phyloP scores from a whole-genome alignment of 2,113 vertebrate species.

The Macrotis lagotis region DNA sequence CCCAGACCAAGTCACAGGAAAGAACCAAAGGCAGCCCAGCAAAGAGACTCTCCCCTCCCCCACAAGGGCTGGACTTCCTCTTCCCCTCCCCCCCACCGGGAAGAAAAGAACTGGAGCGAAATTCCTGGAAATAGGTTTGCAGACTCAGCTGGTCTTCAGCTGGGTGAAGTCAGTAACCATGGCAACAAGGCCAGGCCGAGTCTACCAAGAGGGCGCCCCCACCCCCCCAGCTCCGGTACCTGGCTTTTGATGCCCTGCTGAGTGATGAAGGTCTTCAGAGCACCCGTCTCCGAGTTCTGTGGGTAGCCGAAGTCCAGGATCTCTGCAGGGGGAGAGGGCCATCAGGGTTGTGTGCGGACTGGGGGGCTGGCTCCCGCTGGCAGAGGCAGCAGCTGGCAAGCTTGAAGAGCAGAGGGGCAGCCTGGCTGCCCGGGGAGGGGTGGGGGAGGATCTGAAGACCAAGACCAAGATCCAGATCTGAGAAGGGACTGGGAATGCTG shows the following conservation, averaged over 20 bases:
- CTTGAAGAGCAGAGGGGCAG: no score
- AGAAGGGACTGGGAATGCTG: no score
- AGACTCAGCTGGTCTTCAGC: constrained; percentile 46
- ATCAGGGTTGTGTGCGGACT: no score
- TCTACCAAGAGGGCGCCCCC: neutral
- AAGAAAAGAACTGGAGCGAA: constrained; percentile 52
- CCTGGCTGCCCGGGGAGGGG: no score
- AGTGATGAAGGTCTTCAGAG: constrained; percentile 99
- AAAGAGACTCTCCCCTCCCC: neutral
- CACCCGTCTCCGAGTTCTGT: constrained; percentile 99
- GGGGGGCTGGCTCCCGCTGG: neutral
- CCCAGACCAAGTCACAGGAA: neutral
- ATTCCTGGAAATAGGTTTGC: constrained; percentile 44
- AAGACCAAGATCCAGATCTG: no score
- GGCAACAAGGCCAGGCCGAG: constrained; percentile 52
- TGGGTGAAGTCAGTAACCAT: constrained; percentile 24
- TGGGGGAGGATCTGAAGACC: no score
- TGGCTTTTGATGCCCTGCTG: constrained; percentile 99
- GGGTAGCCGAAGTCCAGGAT: constrained; percentile 99
- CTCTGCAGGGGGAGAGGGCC: constrained; percentile 85
- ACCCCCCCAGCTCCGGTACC: constrained; percentile 82
- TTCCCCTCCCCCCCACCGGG: neutral
- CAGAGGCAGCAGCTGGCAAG: no score
- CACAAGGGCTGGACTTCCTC: neutral
- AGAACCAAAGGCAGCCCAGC: neutral